Conservation (phyloP, 2,797 vertebrate genomes). For the Cyprinodon diabolis region DNA sequence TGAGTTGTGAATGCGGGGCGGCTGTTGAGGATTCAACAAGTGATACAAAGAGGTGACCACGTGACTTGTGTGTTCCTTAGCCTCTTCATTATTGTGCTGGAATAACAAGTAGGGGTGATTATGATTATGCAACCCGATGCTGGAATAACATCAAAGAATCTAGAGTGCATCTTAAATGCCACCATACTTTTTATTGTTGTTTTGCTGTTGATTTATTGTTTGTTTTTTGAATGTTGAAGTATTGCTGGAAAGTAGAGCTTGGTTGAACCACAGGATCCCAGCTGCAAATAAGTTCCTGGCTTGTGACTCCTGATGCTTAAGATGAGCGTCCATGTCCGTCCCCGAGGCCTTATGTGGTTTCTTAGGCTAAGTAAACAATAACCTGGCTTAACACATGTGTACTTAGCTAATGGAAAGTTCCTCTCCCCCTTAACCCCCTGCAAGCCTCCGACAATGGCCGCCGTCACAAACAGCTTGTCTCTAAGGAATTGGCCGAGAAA, state of each 20-base stretch:
- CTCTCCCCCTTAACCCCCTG: constrained; percentile 71
- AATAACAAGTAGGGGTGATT: constrained; percentile 78
- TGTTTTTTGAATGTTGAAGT: constrained; percentile 21
- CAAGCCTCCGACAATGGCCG: constrained; percentile 65
- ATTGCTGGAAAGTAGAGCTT: constrained; percentile 21
- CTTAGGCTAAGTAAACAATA: constrained; percentile 79
- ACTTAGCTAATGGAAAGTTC: constrained; percentile 81
- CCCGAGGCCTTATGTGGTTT: constrained; percentile 65
- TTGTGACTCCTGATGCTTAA: constrained; percentile 58
- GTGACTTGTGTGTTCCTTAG: constrained; percentile 75
- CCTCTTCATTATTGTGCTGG: constrained; percentile 75
- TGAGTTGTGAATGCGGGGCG: constrained; percentile 69
- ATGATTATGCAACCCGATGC: constrained; percentile 66
- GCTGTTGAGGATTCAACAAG: constrained; percentile 82
- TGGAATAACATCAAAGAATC: constrained; percentile 58
- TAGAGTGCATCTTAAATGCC: constrained; percentile 15
- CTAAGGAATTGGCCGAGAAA: constrained; percentile 62
- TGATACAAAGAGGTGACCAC: constrained; percentile 78
- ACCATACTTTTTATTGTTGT: not conserved
- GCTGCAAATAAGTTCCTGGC: constrained; percentile 56
- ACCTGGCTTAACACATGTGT: constrained; percentile 80
- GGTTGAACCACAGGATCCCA: constrained; percentile 42
- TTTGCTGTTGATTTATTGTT: constrained; percentile 29
- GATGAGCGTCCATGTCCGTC: constrained; percentile 65
- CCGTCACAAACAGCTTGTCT: constrained; percentile 70